A percentile compares a stretch with the other conserved stretches of the same genome.
These are phyloP conservation scores for Scaeva pyrastri DNA, from an alignment of 2,888 invertebrate species.

Conservation along the genomic window DNA sequence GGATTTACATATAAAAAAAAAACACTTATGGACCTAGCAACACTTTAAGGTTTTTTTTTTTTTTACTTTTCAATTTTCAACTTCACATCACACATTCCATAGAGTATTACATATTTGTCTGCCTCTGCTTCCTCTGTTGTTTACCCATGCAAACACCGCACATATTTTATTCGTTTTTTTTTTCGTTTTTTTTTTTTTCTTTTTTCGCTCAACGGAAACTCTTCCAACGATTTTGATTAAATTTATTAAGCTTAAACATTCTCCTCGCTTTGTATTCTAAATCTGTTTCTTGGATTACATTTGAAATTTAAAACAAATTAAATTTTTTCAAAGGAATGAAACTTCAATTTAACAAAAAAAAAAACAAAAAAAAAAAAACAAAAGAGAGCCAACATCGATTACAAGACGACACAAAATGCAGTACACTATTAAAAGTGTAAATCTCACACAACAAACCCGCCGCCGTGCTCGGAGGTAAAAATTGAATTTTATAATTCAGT, in stretches of 20 bases:
- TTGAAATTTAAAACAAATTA: not conserved
- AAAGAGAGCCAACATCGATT: not conserved
- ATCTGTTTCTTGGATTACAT: not conserved
- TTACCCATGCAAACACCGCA: conserved; percentile 12
- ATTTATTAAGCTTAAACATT: not conserved
- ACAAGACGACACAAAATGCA: conserved; percentile 30
- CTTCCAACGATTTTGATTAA: not conserved
- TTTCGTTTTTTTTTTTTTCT: not conserved
- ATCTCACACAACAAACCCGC: conserved; percentile 20
- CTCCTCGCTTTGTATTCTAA: not conserved
- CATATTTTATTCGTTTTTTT: not conserved
- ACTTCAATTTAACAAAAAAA: not conserved
- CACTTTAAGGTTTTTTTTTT: conserved; percentile 5
- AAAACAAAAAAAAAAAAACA: conserved; percentile 3
- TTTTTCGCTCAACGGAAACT: not conserved
- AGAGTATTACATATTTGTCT: conserved; percentile 18
- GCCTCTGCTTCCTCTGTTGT: conserved; percentile 3
- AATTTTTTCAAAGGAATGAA: not conserved
- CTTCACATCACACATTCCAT: conserved; percentile 17
- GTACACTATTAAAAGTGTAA: conserved; percentile 26
- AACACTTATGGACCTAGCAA: not conserved
- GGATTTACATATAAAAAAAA: not conserved
- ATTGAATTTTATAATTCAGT: conserved; percentile 9
- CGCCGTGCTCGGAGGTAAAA: not conserved
- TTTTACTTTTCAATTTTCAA: not conserved